phyloP scores from a whole-genome alignment of 2,113 vertebrate genomes.

The Datnioides undecimradiatus region DNA sequence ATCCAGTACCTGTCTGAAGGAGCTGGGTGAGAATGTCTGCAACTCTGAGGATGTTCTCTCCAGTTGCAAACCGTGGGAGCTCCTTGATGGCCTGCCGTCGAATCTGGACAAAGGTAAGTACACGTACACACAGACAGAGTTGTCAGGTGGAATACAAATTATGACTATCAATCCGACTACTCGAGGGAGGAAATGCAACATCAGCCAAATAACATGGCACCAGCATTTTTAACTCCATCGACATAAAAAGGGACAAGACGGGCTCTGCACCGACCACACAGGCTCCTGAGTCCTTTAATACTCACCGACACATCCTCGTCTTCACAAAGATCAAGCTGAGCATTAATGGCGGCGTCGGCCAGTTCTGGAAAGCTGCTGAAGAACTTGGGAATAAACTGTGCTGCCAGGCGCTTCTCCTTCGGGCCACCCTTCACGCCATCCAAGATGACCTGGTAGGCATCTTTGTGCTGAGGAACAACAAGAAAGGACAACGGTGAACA shows the following conservation, averaged over 20 bases:
- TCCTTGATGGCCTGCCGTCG: constrained; percentile 97
- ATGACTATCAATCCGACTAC: neutral
- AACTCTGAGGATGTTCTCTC: constrained; percentile 95
- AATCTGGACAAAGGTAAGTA: constrained; percentile 84
- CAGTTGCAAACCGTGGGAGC: constrained; percentile 95
- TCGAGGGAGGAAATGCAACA: neutral
- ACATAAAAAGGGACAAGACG: neutral
- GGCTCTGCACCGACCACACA: fast-evolving
- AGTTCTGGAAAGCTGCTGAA: constrained; percentile 98
- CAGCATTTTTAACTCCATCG: neutral
- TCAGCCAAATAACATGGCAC: neutral
- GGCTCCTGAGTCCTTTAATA: constrained; percentile 2
- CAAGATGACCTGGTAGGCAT: constrained; percentile 95
- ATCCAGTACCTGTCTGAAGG: constrained; percentile 92
- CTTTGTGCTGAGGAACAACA: constrained; percentile 90
- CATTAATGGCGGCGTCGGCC: constrained; percentile 96
- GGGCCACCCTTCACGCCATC: constrained; percentile 97
- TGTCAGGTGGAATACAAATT: neutral
- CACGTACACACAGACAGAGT: neutral
- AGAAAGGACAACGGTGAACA: neutral
- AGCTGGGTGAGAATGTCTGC: constrained; percentile 97
- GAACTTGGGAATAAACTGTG: constrained; percentile 99
- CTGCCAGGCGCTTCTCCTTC: constrained; percentile 97
- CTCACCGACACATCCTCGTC: constrained; percentile 99
- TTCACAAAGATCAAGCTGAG: constrained; percentile 97